Conservation (phyloP, 2,888 invertebrate genomes). For the Physocephala rufipes region DNA sequence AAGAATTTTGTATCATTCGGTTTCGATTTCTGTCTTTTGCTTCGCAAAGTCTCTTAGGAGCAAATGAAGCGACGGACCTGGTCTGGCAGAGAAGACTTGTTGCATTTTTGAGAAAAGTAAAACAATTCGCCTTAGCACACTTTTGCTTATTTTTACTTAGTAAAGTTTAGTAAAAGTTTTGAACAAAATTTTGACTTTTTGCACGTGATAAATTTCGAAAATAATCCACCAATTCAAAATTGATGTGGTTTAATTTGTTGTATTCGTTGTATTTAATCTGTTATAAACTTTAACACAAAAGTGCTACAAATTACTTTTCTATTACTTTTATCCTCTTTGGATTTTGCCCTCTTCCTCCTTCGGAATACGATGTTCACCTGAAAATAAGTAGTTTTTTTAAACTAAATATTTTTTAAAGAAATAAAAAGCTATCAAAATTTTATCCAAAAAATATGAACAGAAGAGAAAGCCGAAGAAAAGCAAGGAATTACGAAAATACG, state of each 20-base stretch:
- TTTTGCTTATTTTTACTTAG: background rate
- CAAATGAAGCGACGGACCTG: background rate
- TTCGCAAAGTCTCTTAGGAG: background rate
- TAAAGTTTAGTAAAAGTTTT: background rate
- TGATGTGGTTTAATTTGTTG: background rate
- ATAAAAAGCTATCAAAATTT: too few species aligned
- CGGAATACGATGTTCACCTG: too few species aligned
- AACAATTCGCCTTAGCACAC: too few species aligned
- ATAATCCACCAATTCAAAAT: too few species aligned
- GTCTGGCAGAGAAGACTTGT: background rate
- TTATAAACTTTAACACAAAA: conserved; percentile 7
- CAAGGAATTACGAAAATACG: too few species aligned
- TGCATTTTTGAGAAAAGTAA: background rate
- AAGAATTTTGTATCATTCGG: background rate
- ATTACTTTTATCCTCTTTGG: too few species aligned
- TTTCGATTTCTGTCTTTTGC: background rate
- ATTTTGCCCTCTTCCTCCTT: too few species aligned
- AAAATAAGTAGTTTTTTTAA: too few species aligned
- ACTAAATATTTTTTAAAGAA: too few species aligned
- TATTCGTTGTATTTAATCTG: conserved; percentile 33
- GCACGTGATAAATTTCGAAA: conserved; percentile 1
- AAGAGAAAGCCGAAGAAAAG: too few species aligned
- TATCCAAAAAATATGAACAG: too few species aligned
- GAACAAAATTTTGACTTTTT: conserved; percentile 24
- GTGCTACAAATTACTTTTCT: too few species aligned